Conservation (phyloP, 2,888 invertebrate genomes). For the Drosophila sordidula region DNA sequence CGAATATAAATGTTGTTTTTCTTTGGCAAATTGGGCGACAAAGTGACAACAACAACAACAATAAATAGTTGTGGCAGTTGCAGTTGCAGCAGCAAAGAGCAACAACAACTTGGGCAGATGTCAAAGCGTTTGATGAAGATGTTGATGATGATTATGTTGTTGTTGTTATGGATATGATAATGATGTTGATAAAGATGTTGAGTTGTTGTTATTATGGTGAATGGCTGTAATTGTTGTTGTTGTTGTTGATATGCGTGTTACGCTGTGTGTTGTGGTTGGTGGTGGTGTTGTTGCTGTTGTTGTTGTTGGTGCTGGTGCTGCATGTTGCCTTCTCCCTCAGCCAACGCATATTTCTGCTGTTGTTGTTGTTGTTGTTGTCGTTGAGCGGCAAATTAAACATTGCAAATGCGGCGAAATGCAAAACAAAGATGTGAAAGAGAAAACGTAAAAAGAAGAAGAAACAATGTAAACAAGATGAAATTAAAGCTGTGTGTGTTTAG, state of each 20-base stretch:
- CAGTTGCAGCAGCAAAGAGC: slow-evolving; percentile 31
- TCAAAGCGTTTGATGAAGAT: slow-evolving; percentile 5
- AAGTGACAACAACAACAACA: slow-evolving; percentile 29
- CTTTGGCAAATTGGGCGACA: slow-evolving; percentile 20
- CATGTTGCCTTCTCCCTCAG: slow-evolving; percentile 48
- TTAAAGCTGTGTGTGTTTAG: slow-evolving; percentile 31
- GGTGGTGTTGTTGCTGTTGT: slow-evolving; percentile 4
- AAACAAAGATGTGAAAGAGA: slow-evolving; percentile 60
- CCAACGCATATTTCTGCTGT: slow-evolving; percentile 50
- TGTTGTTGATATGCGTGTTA: slow-evolving; percentile 21
- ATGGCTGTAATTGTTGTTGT: slow-evolving; percentile 9
- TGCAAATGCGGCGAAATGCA: slow-evolving; percentile 61
- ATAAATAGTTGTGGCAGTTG: slow-evolving; percentile 9
- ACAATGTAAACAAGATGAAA: slow-evolving; percentile 49
- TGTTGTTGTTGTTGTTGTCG: slow-evolving; percentile 21
- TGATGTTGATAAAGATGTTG: slow-evolving; percentile 6
- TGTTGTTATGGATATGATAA: background rate
- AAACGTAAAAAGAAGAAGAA: slow-evolving; percentile 35
- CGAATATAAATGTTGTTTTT: slow-evolving; percentile 24
- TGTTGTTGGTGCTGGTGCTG: slow-evolving; percentile 36
- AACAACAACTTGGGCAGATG: slow-evolving; percentile 13
- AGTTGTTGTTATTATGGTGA: slow-evolving; percentile 16
- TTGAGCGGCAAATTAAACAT: slow-evolving; percentile 52
- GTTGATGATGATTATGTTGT: slow-evolving; percentile 25
- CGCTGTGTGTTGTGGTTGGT: slow-evolving; percentile 17